Evolutionary conservation across 2,113 vertebrate species (phyloP).

Genomic region (Rallus limicola): DNA sequence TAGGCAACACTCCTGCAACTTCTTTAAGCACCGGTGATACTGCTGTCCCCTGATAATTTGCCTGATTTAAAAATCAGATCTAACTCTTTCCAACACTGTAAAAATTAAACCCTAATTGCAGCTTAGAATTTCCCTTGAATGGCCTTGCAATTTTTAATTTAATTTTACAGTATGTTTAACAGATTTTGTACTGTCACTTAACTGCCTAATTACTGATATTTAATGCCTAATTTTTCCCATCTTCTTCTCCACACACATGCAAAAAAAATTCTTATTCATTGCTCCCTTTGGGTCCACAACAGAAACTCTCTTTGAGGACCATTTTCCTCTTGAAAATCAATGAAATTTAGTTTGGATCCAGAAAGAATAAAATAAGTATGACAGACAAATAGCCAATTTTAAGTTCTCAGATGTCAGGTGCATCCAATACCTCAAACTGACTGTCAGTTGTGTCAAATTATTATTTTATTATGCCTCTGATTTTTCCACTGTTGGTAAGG

Average conservation of each 20-base stretch:
- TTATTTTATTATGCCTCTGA: not conserved
- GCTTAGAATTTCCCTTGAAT: not conserved
- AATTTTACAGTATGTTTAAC: constrained; percentile 2
- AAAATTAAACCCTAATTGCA: not conserved
- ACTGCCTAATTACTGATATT: not conserved
- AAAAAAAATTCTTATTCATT: not conserved
- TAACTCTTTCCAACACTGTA: not conserved
- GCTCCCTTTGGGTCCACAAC: not conserved
- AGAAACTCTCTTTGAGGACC: not conserved
- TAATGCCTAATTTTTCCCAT: not conserved
- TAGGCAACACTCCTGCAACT: not conserved
- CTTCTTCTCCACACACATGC: not conserved
- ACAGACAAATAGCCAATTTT: not conserved
- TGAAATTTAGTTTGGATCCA: not conserved
- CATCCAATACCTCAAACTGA: not conserved
- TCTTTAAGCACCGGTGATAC: not conserved
- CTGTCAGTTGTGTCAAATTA: not conserved
- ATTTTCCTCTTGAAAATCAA: not conserved
- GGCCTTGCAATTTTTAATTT: not conserved
- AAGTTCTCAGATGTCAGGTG: not conserved
- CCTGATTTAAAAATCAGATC: not conserved
- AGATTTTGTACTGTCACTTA: not conserved
- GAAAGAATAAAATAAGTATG: not conserved
- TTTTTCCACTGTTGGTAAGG: not conserved
- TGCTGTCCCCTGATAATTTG: not conserved